Evolutionary conservation across 2,888 invertebrate genomes (phyloP), one percentile per base, ranked within the genome.

Genomic region (Crematogaster levior): DNA sequence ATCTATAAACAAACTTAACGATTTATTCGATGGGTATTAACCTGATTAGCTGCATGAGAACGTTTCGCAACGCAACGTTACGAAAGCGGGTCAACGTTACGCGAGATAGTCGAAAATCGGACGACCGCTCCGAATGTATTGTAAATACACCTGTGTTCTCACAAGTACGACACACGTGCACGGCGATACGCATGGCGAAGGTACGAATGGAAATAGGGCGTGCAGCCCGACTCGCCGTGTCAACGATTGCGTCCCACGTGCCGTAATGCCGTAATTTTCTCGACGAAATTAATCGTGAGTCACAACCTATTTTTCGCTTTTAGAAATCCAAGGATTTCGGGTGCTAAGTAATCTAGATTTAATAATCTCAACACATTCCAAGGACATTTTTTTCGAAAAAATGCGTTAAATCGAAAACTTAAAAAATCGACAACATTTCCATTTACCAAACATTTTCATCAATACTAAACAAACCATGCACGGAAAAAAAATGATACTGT

Each of bases 151-250:
- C 56, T 56, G 72, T 27, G 70, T 12, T 40, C n/a, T 18, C 43
- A 15, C 40, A 68, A 9, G 12, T 68, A 27, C 7, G 27, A 37
- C 9, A 56, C 27, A 40, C 30, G 24, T n/a, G 37, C n/a, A 30
- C 24, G 18, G 12, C n/a, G 63, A 18, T 34, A 74, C 27, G n/a
- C 30, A 15, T 30, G 51, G 12, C 30, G 43, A 79, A 70, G 43
- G 56, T 34, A 72, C 72, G 72, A 79, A 58, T 56, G 72, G 77
- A 79, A 79, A 70, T 79, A 79, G 77, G 72, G 56, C 72, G 43
- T 79, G 72, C 56, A 79, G 46, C 7, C 30, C 56, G 77, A n/a
- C 30, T 24, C 56, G 30, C 18, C 53, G 30, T 77, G 51, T 30
- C 70, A 77, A 53, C 21, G 43, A 30, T 18, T 66, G 75, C 53